Evolutionary conservation across 2,797 vertebrate genomes (phyloP).

Genomic region (Tokudaia tokunoshimensis): DNA sequence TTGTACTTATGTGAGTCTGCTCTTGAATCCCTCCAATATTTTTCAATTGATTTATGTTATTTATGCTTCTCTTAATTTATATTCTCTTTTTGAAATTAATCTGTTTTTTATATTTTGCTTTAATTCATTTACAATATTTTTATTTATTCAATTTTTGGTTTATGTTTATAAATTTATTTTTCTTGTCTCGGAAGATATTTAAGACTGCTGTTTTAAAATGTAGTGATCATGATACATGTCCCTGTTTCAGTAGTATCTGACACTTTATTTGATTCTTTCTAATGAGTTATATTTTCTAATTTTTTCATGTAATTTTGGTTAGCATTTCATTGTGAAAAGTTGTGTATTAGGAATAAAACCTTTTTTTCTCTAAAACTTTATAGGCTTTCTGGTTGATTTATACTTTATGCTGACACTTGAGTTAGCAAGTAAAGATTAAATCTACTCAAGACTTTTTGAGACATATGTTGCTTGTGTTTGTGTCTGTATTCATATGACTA

Average conservation of each 20-base stretch:
- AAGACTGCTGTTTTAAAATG: not conserved
- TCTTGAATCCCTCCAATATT: not conserved
- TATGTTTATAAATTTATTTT: not conserved
- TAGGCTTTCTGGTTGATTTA: not conserved
- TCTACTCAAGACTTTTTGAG: not conserved
- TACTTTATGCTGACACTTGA: not conserved
- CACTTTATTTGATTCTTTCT: not conserved
- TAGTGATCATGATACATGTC: not conserved
- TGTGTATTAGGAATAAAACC: not conserved
- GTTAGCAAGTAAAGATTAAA: not conserved
- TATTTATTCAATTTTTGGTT: not conserved
- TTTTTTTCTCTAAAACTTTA: not conserved
- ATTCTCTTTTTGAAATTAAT: not conserved
- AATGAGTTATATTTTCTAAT: not conserved
- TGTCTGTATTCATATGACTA: not conserved
- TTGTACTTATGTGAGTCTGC: not conserved
- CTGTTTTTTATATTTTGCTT: not conserved
- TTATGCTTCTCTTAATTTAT: not conserved
- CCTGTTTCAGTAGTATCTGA: not conserved
- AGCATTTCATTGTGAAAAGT: not conserved
- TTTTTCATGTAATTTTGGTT: not conserved
- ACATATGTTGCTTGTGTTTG: not conserved
- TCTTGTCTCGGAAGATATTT: not conserved
- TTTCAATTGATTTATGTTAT: not conserved
- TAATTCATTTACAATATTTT: not conserved